phyloP scores from a whole-genome alignment of 1,140 invertebrate species.

The Arctopsyche grandis region DNA sequence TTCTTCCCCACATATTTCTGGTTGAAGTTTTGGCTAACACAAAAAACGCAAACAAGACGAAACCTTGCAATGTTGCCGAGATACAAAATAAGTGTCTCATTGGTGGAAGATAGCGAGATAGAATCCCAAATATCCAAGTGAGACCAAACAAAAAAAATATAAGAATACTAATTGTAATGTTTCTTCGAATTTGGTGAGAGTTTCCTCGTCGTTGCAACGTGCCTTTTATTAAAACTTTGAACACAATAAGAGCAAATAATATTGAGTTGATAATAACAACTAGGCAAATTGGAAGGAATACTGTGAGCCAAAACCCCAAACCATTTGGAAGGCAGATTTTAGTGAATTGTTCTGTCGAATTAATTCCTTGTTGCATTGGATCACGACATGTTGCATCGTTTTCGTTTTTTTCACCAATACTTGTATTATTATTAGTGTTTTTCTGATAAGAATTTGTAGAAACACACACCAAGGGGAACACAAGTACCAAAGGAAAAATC shows the following conservation, averaged over 20 bases:
- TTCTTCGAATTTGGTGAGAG: constrained; percentile 60
- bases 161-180: constrained; percentile 62
- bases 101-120: constrained; percentile 59
- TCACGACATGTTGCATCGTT: too few species aligned
- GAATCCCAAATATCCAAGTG: constrained; percentile 64
- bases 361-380: constrained; percentile 55
- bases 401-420: too few species aligned
- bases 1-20: too few species aligned
- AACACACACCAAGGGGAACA: constrained; percentile 60
- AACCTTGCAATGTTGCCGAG: too few species aligned
- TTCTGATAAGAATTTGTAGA: constrained; percentile 59
- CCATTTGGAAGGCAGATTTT: constrained; percentile 63
- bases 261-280: constrained; percentile 62
- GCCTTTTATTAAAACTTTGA: constrained; percentile 61
- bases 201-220: constrained; percentile 61
- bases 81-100: constrained; percentile 64
- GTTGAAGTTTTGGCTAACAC: too few species aligned
- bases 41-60: too few species aligned
- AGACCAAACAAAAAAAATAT: constrained; percentile 65
- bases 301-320: constrained; percentile 60
- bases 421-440: too few species aligned
- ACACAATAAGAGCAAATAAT: constrained; percentile 63
- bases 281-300: constrained; percentile 60
- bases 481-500: constrained; percentile 59
- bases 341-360: neutral